Conservation (phyloP, 2,797 vertebrate species). For the Loris lydekkerianus region DNA sequence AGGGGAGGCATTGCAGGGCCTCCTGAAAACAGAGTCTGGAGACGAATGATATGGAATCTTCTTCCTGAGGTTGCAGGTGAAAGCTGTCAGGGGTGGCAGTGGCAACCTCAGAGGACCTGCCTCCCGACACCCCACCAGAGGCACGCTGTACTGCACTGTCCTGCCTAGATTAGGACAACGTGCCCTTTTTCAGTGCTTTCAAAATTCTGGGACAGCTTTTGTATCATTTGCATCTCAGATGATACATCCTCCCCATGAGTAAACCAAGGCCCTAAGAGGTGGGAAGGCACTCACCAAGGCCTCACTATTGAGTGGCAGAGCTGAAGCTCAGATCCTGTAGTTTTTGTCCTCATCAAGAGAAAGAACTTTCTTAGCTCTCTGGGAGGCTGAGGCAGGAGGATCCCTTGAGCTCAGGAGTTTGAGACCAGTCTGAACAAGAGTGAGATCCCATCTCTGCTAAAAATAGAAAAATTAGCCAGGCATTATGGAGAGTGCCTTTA, state of each 20-base stretch:
- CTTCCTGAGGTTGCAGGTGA: not conserved
- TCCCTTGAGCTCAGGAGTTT: too few species aligned
- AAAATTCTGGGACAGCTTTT: not conserved
- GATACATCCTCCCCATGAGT: not conserved
- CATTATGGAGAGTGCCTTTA: too few species aligned
- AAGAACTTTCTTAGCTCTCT: not conserved
- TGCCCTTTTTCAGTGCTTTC: not conserved
- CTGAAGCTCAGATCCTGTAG: not conserved
- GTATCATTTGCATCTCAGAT: not conserved
- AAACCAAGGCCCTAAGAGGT: not conserved
- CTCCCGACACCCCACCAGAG: not conserved
- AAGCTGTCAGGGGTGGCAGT: not conserved
- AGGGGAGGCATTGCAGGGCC: not conserved
- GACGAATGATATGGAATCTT: not conserved
- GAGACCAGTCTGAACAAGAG: too few species aligned
- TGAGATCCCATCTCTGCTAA: too few species aligned
- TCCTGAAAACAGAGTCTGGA: not conserved
- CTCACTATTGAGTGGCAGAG: not conserved
- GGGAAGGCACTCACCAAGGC: not conserved
- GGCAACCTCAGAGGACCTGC: not conserved
- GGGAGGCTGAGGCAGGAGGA: too few species aligned
- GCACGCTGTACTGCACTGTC: accelerated
- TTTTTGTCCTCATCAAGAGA: not conserved
- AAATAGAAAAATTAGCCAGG: too few species aligned
- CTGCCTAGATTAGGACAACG: not conserved